Percentiles rank a stretch among this genome's conserved stretches.
These are phyloP conservation scores for Corythornis vintsioides DNA, from an alignment of 2,113 vertebrate species.

Conservation along the genomic window DNA sequence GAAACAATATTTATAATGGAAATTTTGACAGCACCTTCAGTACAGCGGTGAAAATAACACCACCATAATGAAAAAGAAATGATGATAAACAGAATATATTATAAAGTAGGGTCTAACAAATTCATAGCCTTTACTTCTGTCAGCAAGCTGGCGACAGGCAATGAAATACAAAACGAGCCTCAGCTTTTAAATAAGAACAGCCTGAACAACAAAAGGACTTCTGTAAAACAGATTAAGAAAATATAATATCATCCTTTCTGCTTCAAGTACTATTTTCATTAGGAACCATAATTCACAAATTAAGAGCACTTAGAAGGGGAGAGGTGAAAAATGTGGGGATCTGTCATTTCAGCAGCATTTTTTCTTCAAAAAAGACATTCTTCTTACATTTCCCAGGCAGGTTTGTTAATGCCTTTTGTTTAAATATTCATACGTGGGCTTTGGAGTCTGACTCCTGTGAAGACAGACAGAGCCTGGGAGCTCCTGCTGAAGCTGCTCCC, in stretches of 20 bases:
- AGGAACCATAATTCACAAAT: conserved; percentile 40
- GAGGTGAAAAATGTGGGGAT: conserved; percentile 17
- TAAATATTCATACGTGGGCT: conserved; percentile 15
- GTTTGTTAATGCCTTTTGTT: conserved; percentile 51
- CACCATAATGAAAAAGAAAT: conserved; percentile 67
- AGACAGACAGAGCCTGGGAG: neutral
- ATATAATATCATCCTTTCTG: neutral
- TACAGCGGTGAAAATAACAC: conserved; percentile 47
- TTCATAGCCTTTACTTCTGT: conserved; percentile 64
- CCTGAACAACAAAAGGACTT: neutral
- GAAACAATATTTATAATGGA: conserved; percentile 64
- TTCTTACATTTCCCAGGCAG: conserved; percentile 15
- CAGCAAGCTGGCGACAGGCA: conserved; percentile 46
- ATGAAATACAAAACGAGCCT: conserved; percentile 42
- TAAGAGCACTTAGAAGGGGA: neutral
- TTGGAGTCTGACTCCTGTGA: conserved; percentile 10
- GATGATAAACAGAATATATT: conserved; percentile 70
- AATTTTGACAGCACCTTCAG: conserved; percentile 65
- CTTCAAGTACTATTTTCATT: conserved; percentile 42
- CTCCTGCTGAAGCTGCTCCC: neutral
- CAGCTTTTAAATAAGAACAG: conserved; percentile 53
- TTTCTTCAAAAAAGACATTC: conserved; percentile 23
- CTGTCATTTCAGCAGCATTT: neutral
- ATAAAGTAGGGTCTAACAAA: conserved; percentile 63
- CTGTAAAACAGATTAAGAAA: conserved; percentile 52